Evolutionary conservation across 2,888 invertebrate genomes (phyloP), one percentile per base, ranked within the genome.

Genomic region (Abrostola triplasia): DNA sequence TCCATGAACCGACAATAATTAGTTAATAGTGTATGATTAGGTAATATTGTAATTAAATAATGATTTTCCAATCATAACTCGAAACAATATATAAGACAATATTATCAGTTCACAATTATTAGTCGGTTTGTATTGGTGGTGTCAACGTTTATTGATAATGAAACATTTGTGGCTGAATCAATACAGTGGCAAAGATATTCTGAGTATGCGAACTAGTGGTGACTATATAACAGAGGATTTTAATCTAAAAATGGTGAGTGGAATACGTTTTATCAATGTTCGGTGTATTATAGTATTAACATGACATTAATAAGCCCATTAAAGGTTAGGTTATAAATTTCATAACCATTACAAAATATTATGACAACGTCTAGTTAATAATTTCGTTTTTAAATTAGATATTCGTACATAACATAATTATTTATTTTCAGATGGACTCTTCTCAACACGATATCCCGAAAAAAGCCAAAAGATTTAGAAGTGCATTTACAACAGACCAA

Each of bases 401-500:
- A 49, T n/a, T 5, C 6, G 9, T 12, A 2, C 13, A 13, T 47
- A 42, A 8, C 12, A 12, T 42, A n/a, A 5, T 47, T 36, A 54
- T 44, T 51, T 6, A 10, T 59, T 79, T 82, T 47, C 79, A 87
- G 87, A 77, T 82, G 66, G 67, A 79, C 6, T 61, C 49, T 13
- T 24, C 44, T 5, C 65, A 70, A 24, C 64, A 61, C 6, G 36
- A 59, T 4, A 58, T 40, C 10, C 44, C 70, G 0, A 85, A 77
- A 66, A 92, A 88, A 64, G 63, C 66, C 0, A 92, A 89, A 76
- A 82, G 92, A 64, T 86, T 83, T 41, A 80, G 92, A 96, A 97
- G 90, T 88, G 97, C 97, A 0, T 98, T 97, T 85, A 97, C 97
- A 0, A 97, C 97, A 40, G 92, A 95, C 0, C 98, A 98, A 91